Percentiles rank a stretch among this genome's conserved stretches.
These are phyloP conservation scores for Drosophila silvestris DNA, from an alignment of 2,888 invertebrate species.

Conservation along the genomic window DNA sequence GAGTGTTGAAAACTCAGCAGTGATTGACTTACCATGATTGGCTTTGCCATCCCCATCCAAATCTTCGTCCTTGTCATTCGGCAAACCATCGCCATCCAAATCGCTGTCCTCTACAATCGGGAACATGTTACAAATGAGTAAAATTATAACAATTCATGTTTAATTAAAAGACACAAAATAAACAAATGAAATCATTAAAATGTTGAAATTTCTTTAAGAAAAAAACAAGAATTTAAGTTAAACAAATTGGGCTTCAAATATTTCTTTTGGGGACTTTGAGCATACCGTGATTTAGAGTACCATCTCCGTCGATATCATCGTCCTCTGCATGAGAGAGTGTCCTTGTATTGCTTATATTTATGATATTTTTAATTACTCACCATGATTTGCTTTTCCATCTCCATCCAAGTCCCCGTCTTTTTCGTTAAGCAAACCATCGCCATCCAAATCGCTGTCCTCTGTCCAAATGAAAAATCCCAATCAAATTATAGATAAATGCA, in stretches of 20 bases:
- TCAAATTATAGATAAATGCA: too few species aligned
- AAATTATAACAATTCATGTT: not conserved
- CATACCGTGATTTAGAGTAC: conserved; percentile 76
- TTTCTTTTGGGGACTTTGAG: conserved; percentile 9
- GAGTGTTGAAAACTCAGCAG: not conserved
- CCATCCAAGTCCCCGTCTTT: conserved; percentile 74
- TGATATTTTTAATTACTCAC: conserved; percentile 22
- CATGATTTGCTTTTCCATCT: conserved; percentile 82
- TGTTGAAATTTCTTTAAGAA: not conserved
- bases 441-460: conserved; percentile 73
- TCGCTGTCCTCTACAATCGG: conserved; percentile 77
- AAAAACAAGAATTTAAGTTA: not conserved
- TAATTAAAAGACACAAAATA: conserved; percentile 11
- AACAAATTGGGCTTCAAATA: not conserved
- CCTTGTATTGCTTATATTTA: conserved; percentile 1
- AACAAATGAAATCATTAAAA: not conserved
- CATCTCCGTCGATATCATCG: conserved; percentile 79
- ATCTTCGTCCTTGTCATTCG: conserved; percentile 79
- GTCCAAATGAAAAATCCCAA: conserved; percentile 18
- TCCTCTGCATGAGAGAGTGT: conserved; percentile 53
- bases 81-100: conserved; percentile 84
- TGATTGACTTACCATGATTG: conserved; percentile 65
- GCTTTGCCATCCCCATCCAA: conserved; percentile 80
- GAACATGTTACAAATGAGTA: not conserved
- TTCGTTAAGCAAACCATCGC: conserved; percentile 71